Base-by-base conservation (phyloP, 2,888 invertebrate species). In the Silvanus unidentatus region DNA sequence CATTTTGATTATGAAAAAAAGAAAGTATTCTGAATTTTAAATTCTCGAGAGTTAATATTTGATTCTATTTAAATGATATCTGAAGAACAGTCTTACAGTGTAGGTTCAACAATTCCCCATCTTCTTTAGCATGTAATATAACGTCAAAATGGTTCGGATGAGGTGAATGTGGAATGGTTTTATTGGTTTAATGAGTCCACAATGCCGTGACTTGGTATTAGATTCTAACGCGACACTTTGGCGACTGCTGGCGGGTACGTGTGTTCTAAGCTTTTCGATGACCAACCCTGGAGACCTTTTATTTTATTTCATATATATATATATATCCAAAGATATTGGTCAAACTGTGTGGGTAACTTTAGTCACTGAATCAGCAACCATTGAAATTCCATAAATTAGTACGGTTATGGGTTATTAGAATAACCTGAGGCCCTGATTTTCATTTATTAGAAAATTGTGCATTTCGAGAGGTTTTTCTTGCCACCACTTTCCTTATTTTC, bases 121-220 rank as follows among this genome's bases (percentile, higher is more conserved):
- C 39, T 40, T 9, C 43, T 41, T 39, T 43, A 48, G 48, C 15
- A 38, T 44, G 39, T 49, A 34, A 43, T 41, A 39, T 48, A 46
- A 52, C 54, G 49, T 48, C 49, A 12, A n/a, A 12, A 32, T 32
- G 32, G 48, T 51, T 44, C 37, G 52, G 53, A 57, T 50, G 57
- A 58, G 59, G 62, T 58, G 56, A 52, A 55, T 57, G 49, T 45
- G 55, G 53, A 51, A 59, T 57, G 59, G 57, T 59, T 62, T 60
- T 59, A 64, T 62, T 60, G 59, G 58, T 62, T 58, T 60, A 44
- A 51, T 47, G 29, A 48, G 39, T 44, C 40, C 44, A 34, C 38
- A 37, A 37, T 11, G 16, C 15, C 14, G 16, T 15, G 9, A 16
- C 16, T 9, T 16, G 14, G 16, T 16, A 42, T 46, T 47, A 44